phyloP scores from a whole-genome alignment of 1,140 invertebrate genomes.

The Centruroides sculpturatus region DNA sequence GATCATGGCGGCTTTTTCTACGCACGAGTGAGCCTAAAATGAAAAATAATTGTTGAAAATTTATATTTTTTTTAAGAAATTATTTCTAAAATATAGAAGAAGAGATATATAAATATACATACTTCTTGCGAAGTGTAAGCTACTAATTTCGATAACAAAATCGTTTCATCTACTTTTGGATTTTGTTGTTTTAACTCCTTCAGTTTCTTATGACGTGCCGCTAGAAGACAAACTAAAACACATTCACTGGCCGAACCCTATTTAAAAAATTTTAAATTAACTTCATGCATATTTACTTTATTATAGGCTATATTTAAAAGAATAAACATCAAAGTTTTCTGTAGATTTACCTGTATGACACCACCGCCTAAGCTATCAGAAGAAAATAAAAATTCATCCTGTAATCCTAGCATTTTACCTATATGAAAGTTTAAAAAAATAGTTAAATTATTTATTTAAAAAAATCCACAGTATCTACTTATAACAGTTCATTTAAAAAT shows the following conservation, averaged over 20 bases:
- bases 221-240: conserved; percentile 81
- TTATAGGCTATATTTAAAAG: background rate
- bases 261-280: background rate
- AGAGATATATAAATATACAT: background rate
- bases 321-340: background rate
- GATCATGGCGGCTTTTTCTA: conserved; percentile 78
- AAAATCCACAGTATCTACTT: too few relatives aligned
- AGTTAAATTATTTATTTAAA: too few relatives aligned
- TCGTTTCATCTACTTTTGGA: background rate
- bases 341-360: conserved; percentile 36
- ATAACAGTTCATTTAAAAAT: background rate
- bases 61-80: too few relatives aligned
- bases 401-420: conserved; percentile 39
- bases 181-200: background rate
- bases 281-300: background rate
- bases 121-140: background rate
- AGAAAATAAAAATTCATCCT: conserved; percentile 36
- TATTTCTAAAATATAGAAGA: too few relatives aligned
- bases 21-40: conserved; percentile 81
- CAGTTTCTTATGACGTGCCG: conserved; percentile 42
- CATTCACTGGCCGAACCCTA: conserved; percentile 95
- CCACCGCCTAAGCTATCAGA: conserved; percentile 33
- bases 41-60: conserved; percentile 6
- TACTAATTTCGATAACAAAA: background rate
- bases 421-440: background rate